phyloP scores from a whole-genome alignment of 2,113 vertebrate genomes.

The Hystrix brachyura region DNA sequence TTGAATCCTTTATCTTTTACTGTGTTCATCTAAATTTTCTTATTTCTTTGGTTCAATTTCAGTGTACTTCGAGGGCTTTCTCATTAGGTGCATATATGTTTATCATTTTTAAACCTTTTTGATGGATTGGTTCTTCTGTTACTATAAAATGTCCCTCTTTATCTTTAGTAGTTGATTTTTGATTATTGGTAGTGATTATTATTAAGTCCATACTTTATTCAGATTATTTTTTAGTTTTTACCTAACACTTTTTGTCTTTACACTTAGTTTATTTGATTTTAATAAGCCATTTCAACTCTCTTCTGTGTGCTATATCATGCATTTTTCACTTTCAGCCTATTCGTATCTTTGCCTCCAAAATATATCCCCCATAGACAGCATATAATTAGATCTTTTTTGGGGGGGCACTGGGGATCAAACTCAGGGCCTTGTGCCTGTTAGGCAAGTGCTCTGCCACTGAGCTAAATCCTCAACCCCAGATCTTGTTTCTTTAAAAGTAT shows the following conservation, averaged over 20 bases:
- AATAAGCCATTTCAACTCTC: neutral
- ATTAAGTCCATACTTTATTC: neutral
- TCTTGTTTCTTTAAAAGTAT: conserved; percentile 11
- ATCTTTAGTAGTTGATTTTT: neutral
- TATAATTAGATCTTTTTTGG: neutral
- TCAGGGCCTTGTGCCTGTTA: no score
- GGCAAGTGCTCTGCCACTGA: no score
- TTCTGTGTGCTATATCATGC: neutral
- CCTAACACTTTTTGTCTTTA: conserved; percentile 1
- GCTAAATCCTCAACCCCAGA: no score
- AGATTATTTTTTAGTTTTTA: conserved; percentile 10
- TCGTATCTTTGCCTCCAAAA: neutral
- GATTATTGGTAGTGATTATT: neutral
- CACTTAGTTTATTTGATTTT: neutral
- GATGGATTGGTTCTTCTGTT: neutral
- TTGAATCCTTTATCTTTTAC: neutral
- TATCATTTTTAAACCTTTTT: neutral
- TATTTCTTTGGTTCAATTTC: conserved; percentile 28
- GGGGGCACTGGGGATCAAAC: no score
- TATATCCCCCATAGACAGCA: neutral
- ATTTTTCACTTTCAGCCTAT: neutral
- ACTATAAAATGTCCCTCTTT: neutral
- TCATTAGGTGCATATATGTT: neutral
- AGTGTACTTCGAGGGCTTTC: neutral
- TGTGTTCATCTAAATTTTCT: neutral